A percentile compares a stretch with the other conserved stretches of the same genome.
phyloP scores from a whole-genome alignment of 2,113 vertebrate genomes.

The Opisthocomus hoazin region DNA sequence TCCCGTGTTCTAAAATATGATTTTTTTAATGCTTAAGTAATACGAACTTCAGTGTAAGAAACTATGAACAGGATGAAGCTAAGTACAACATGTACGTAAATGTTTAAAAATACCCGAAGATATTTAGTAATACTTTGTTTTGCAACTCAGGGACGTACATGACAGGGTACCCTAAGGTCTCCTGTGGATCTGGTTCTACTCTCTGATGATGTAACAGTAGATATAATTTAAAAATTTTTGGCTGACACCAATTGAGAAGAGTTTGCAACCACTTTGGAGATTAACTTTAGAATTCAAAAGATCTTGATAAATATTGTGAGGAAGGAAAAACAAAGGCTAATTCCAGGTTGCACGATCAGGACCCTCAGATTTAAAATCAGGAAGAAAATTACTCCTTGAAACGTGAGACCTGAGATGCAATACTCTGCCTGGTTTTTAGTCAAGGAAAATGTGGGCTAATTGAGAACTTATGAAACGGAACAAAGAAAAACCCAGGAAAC shows the following conservation, averaged over 20 bases:
- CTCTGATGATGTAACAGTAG: not conserved
- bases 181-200: not conserved
- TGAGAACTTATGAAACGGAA: too few species aligned
- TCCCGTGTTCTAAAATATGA: not conserved
- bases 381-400: not conserved
- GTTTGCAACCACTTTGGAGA: not conserved
- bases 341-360: not conserved
- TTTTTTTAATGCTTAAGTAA: not conserved
- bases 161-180: not conserved
- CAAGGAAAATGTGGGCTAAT: not conserved
- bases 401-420: not conserved
- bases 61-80: not conserved
- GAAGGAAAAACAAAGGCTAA: not conserved
- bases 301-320: not conserved
- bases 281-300: not conserved
- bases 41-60: not conserved
- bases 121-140: not conserved
- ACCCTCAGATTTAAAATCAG: not conserved
- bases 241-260: not conserved
- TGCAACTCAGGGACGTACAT: not conserved
- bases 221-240: not conserved
- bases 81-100: not conserved
- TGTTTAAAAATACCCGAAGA: not conserved
- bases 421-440: not conserved
- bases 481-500: not conserved